Evolutionary conservation across 2,888 invertebrate genomes (phyloP).

Genomic region (Eucera pruinosa): DNA sequence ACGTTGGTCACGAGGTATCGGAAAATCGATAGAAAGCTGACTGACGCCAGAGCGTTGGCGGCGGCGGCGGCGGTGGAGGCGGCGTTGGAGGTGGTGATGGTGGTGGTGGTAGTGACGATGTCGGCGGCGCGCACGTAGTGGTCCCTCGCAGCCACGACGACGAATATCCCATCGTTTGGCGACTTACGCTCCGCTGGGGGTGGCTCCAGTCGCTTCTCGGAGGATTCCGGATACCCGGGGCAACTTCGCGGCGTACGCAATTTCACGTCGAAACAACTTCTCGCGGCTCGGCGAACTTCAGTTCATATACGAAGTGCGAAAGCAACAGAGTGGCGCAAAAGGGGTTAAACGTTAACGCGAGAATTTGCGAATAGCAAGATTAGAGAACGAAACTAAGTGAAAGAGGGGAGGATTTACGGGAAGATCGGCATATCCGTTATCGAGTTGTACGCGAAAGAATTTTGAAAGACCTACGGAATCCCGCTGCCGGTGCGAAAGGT

Average conservation of each 20-base stretch:
- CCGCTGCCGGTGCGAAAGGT: conserved; percentile 12
- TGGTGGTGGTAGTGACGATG: conserved; percentile 18
- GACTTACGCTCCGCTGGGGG: conserved; percentile 51
- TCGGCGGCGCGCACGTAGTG: conserved; percentile 48
- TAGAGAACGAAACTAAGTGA: not conserved
- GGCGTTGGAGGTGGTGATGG: conserved; percentile 20
- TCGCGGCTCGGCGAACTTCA: no score
- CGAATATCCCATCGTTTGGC: conserved; percentile 51
- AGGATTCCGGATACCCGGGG: not conserved
- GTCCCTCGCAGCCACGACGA: conserved; percentile 41
- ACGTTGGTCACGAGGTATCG: conserved; percentile 82
- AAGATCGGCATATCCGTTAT: no score
- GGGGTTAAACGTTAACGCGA: not conserved
- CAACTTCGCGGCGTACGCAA: not conserved
- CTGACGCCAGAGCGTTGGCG: conserved; percentile 75
- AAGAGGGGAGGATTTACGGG: no score
- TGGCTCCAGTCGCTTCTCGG: conserved; percentile 46
- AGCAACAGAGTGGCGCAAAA: conserved; percentile 1
- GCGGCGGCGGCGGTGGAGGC: conserved; percentile 57
- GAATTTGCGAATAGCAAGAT: no score
- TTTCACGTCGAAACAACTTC: no score
- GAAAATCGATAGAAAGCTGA: conserved; percentile 83
- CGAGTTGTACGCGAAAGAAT: no score
- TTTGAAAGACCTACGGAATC: no score
- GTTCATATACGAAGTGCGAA: not conserved